A percentile compares a stretch with the other conserved stretches of the same genome.
Conservation (phyloP, 1,140 invertebrate species). For the Cheumatopsyche charites region DNA sequence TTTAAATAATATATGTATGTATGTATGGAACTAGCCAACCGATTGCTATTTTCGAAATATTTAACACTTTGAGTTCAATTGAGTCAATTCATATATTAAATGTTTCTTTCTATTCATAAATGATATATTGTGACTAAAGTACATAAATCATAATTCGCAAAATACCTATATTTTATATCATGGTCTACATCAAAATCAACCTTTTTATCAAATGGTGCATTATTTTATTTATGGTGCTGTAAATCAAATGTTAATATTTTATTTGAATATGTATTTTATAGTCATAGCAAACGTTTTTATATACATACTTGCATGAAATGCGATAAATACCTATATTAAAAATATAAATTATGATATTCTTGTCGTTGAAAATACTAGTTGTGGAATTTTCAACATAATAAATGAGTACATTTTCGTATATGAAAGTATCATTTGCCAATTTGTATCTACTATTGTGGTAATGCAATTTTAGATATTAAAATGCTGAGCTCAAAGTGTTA, state of each 20-base stretch:
- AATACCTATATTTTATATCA: no score
- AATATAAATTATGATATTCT: not conserved
- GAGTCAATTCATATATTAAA: constrained; percentile 21
- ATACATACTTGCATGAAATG: constrained; percentile 7
- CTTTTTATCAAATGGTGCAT: constrained; percentile 12
- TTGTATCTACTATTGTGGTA: not conserved
- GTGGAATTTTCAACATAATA: constrained; percentile 3
- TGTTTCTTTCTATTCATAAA: constrained; percentile 1
- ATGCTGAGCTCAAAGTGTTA: constrained; percentile 23
- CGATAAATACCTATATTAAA: not conserved
- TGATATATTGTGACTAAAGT: no score
- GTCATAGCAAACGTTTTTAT: not conserved
- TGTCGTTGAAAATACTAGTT: not conserved
- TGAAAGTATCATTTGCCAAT: no score
- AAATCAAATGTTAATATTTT: not conserved
- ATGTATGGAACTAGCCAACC: constrained; percentile 20
- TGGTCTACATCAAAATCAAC: no score
- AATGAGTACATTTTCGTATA: not conserved
- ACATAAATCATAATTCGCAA: no score
- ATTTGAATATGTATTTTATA: not conserved
- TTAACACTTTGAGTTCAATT: constrained; percentile 31
- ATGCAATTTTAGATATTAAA: not conserved
- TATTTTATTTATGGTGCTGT: constrained; percentile 19
- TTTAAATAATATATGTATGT: constrained; percentile 6
- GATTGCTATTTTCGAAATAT: constrained; percentile 12